Percentiles rank a stretch among this genome's conserved stretches.
phyloP scores from a whole-genome alignment of 1,140 invertebrate genomes.

The Lycorma delicatula region DNA sequence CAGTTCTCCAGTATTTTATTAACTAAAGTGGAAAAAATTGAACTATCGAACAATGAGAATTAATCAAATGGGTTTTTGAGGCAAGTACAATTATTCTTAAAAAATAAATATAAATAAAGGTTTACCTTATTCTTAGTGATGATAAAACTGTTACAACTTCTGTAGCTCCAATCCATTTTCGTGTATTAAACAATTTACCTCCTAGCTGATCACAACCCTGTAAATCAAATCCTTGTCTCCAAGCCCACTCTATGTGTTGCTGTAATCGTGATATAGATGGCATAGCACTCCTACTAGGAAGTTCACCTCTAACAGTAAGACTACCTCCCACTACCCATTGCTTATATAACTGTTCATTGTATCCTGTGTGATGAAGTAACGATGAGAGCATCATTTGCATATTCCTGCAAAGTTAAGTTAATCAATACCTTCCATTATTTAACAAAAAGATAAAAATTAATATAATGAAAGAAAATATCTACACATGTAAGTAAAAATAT shows the following conservation, averaged over 20 bases:
- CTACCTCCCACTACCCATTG: slow-evolving; percentile 35
- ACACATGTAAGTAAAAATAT: too few relatives aligned
- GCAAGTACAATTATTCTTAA: too few relatives aligned
- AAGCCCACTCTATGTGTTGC: slow-evolving; percentile 74
- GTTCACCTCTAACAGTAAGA: slow-evolving; percentile 36
- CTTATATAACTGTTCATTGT: slow-evolving; percentile 55
- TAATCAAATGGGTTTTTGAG: too few relatives aligned
- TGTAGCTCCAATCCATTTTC: slow-evolving; percentile 88
- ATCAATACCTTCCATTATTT: too few relatives aligned
- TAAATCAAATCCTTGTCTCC: slow-evolving; percentile 79
- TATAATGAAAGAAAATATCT: too few relatives aligned
- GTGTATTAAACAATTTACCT: slow-evolving; percentile 67
- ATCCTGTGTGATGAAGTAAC: slow-evolving; percentile 61
- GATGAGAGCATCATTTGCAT: slow-evolving; percentile 85
- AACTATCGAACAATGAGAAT: too few relatives aligned
- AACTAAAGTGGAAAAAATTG: too few relatives aligned
- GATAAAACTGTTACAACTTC: slow-evolving; percentile 73
- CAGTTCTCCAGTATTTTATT: too few relatives aligned
- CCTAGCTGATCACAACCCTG: slow-evolving; percentile 77
- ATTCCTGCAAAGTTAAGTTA: slow-evolving; percentile 63
- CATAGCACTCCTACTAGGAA: slow-evolving; percentile 53
- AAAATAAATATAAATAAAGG: too few relatives aligned
- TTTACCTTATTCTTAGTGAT: slow-evolving; percentile 60
- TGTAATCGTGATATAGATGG: slow-evolving; percentile 78
- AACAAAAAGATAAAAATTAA: too few relatives aligned